These are phyloP conservation scores for Deroptyus accipitrinus DNA, from an alignment of 2,113 vertebrate species.

Conservation along the genomic window DNA sequence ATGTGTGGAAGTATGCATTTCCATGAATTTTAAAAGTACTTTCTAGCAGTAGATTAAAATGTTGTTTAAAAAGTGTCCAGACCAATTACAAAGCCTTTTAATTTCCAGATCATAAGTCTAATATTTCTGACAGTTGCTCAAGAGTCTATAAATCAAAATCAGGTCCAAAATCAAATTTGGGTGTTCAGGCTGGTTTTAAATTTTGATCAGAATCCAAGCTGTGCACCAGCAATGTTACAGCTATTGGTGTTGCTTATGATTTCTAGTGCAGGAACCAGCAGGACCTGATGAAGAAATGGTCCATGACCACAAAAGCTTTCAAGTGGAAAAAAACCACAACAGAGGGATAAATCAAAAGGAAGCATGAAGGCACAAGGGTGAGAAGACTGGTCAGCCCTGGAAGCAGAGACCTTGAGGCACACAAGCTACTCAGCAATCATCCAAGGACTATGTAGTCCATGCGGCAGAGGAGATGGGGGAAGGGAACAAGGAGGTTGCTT, in stretches of 20 bases:
- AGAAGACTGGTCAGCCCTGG: neutral
- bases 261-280: neutral
- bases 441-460: fast-evolving
- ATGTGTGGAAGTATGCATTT: neutral
- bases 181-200: neutral
- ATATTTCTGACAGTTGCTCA: neutral
- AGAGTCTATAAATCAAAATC: neutral
- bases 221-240: neutral
- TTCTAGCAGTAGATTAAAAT: neutral
- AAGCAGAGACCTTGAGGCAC: neutral
- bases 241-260: neutral
- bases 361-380: neutral
- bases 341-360: neutral
- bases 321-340: neutral
- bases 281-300: neutral
- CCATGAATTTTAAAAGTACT: neutral
- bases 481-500: fast-evolving
- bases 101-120: neutral
- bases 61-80: neutral
- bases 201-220: neutral
- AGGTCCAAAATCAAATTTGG: neutral
- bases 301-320: neutral
- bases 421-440: fast-evolving
- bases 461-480: neutral
- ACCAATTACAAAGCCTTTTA: neutral